phyloP scores from a whole-genome alignment of 2,797 vertebrate species.

The Darevskia mixta region DNA sequence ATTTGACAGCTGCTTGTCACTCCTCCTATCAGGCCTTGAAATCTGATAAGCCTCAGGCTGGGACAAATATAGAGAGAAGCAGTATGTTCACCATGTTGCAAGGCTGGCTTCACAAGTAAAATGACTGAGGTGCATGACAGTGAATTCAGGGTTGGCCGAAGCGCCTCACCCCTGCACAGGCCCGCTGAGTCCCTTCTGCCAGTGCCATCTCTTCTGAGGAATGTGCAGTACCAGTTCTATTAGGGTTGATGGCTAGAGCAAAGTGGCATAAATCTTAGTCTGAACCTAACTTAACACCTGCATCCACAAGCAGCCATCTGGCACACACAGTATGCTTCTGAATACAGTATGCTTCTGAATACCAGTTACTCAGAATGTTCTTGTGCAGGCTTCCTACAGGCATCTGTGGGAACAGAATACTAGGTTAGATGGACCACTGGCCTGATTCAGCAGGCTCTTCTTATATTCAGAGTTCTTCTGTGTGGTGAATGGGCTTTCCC shows the following conservation, averaged over 20 bases:
- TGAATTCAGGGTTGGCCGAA: neutral
- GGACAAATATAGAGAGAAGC: neutral
- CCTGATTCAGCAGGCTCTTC: too few species aligned
- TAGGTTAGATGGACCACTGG: too few species aligned
- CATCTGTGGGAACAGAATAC: too few species aligned
- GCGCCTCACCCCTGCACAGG: neutral
- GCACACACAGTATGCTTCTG: too few species aligned
- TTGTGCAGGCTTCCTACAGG: too few species aligned
- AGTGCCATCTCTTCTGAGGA: neutral
- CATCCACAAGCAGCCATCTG: too few species aligned
- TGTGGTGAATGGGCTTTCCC: too few species aligned
- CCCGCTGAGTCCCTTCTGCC: neutral
- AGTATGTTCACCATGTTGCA: neutral
- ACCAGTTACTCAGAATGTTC: too few species aligned
- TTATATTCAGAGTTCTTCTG: too few species aligned
- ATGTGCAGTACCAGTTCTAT: neutral
- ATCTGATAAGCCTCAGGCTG: neutral
- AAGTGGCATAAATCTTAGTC: neutral
- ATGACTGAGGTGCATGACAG: too few species aligned
- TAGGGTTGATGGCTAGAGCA: neutral
- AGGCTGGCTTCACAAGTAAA: neutral
- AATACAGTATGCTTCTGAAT: too few species aligned
- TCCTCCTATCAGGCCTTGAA: neutral
- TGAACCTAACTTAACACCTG: too few species aligned
- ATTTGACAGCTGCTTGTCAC: constrained; percentile 19